Conservation (phyloP, 1,140 invertebrate species). For the Schlechtendalia chinensis region DNA sequence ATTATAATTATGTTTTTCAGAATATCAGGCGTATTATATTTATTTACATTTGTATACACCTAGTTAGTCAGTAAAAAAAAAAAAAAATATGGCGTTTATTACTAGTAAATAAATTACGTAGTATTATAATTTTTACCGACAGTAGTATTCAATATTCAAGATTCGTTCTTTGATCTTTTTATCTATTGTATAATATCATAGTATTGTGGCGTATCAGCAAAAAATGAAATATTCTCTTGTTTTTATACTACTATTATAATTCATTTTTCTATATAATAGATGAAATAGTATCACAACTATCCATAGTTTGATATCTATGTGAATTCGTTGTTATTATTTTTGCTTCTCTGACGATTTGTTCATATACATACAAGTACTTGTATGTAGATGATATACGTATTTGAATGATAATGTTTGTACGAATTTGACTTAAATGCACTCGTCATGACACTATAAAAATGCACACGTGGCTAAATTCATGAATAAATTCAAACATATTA, state of each 20-base stretch:
- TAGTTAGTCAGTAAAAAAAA: too few species aligned
- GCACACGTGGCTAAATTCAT: not conserved
- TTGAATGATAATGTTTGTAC: not conserved
- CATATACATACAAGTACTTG: not conserved
- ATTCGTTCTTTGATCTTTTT: constrained; percentile 23
- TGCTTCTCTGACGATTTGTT: not conserved
- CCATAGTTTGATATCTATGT: not conserved
- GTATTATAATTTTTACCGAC: not conserved
- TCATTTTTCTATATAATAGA: not conserved
- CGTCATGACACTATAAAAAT: not conserved
- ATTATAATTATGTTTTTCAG: too few species aligned
- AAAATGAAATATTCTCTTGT: not conserved
- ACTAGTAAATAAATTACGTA: not conserved
- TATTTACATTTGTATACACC: too few species aligned
- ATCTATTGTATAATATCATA: not conserved
- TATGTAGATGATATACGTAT: too few species aligned
- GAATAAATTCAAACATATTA: too few species aligned
- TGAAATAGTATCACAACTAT: not conserved
- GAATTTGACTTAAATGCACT: not conserved
- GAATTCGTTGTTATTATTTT: not conserved
- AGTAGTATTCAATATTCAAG: not conserved
- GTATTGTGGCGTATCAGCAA: not conserved
- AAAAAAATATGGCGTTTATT: not conserved
- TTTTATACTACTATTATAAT: not conserved
- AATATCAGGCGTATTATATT: too few species aligned